These are phyloP conservation scores for Chelonoidis abingdonii DNA, from an alignment of 2,113 vertebrate species.

Conservation along the genomic window DNA sequence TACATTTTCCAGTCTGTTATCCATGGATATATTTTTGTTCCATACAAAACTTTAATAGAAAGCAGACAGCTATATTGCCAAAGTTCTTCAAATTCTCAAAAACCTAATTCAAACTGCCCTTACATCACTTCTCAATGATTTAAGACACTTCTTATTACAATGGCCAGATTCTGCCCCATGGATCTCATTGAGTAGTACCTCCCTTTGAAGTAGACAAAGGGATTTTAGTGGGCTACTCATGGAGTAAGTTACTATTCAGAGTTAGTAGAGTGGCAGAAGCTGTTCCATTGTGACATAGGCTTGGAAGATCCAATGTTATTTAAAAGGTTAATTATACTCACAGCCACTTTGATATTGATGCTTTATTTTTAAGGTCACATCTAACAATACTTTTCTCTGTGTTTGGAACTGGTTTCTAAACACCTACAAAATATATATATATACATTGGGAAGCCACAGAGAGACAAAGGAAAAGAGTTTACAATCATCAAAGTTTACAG, in stretches of 20 bases:
- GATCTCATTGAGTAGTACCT: background rate
- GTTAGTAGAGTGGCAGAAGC: background rate
- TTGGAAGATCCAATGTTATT: background rate
- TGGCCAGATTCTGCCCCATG: background rate
- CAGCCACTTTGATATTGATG: background rate
- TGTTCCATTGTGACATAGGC: rapidly evolving
- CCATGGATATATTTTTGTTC: slow-evolving; percentile 23
- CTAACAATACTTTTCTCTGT: rapidly evolving
- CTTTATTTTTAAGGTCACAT: background rate
- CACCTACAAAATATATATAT: background rate
- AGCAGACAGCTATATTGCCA: slow-evolving; percentile 43
- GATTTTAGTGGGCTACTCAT: background rate
- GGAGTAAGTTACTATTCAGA: background rate
- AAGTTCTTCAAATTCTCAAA: slow-evolving; percentile 58
- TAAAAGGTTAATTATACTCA: background rate
- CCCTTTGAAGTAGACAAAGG: background rate
- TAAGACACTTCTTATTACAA: slow-evolving; percentile 52
- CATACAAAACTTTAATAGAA: slow-evolving; percentile 54
- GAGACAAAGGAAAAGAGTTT: background rate
- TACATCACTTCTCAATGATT: slow-evolving; percentile 58
- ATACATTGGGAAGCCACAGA: background rate
- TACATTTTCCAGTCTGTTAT: slow-evolving; percentile 48
- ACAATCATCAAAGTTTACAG: background rate
- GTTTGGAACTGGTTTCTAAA: background rate
- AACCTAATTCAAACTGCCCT: slow-evolving; percentile 49